phyloP scores from a whole-genome alignment of 1,140 invertebrate species.

The Idris sp. region DNA sequence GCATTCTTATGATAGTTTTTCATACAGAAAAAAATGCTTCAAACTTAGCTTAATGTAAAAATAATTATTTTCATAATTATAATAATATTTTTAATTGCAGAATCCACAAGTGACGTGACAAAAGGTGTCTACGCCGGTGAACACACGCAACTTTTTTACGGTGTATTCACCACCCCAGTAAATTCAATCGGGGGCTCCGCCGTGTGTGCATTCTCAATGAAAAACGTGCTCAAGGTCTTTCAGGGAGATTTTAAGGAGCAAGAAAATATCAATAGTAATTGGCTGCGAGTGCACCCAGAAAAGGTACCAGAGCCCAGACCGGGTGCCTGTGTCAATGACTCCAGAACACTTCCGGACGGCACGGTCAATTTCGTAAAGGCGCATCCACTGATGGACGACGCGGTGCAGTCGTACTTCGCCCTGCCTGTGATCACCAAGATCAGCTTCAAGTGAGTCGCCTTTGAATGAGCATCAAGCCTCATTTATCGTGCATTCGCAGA shows the following conservation, averaged over 20 bases:
- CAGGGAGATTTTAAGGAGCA: constrained; percentile 96
- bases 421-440: constrained; percentile 86
- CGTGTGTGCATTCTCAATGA: constrained; percentile 95
- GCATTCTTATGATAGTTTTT: no score
- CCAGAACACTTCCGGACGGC: constrained; percentile 89
- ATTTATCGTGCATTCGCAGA: constrained; percentile 8
- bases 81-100: no score
- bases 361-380: constrained; percentile 96
- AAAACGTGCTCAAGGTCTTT: constrained; percentile 92
- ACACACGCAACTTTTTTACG: constrained; percentile 90
- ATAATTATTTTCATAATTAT: no score
- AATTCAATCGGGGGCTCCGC: constrained; percentile 98
- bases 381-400: constrained; percentile 97
- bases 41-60: no score
- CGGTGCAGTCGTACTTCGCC: constrained; percentile 86
- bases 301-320: constrained; percentile 89
- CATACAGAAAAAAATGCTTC: no score
- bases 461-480: constrained; percentile 26
- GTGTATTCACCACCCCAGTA: constrained; percentile 95
- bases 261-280: constrained; percentile 93
- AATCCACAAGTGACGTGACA: constrained; percentile 86
- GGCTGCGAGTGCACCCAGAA: constrained; percentile 88
- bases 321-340: constrained; percentile 94
- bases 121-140: constrained; percentile 84
- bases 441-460: constrained; percentile 81